phyloP scores from a whole-genome alignment of 2,797 vertebrate species.

The Hippopotamyrus pictus region DNA sequence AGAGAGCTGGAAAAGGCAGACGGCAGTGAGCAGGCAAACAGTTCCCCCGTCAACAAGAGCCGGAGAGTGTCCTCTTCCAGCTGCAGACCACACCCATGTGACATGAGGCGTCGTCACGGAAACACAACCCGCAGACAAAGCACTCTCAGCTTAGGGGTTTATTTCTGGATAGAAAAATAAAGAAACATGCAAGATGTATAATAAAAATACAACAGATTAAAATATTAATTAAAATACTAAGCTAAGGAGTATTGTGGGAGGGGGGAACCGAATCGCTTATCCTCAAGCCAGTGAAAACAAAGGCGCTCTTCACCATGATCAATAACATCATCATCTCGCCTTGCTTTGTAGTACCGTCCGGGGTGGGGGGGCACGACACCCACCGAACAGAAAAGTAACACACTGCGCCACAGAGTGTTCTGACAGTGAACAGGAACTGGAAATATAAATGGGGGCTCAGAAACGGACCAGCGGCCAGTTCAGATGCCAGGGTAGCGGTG shows the following conservation, averaged over 20 bases:
- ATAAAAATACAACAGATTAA: neutral
- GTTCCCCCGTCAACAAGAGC: neutral
- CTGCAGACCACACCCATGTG: neutral
- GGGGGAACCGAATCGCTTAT: neutral
- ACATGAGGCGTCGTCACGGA: neutral
- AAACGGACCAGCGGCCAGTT: neutral
- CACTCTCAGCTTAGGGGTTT: neutral
- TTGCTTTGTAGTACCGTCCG: neutral
- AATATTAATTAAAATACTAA: slow-evolving; percentile 8
- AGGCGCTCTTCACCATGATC: neutral
- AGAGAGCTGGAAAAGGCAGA: neutral
- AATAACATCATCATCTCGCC: too few relatives aligned
- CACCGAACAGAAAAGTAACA: neutral
- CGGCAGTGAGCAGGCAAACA: neutral
- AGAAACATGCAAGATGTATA: slow-evolving; percentile 21
- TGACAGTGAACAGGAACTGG: neutral
- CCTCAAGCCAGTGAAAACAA: neutral
- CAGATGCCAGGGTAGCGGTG: neutral
- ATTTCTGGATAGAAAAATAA: neutral
- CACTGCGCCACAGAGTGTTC: neutral
- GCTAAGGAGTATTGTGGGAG: neutral
- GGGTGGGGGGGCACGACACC: neutral
- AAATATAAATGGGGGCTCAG: neutral
- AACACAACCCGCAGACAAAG: neutral
- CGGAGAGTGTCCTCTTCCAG: neutral